These are phyloP conservation scores for Poeciliopsis prolifica DNA, from an alignment of 2,113 vertebrate species.

Conservation along the genomic window DNA sequence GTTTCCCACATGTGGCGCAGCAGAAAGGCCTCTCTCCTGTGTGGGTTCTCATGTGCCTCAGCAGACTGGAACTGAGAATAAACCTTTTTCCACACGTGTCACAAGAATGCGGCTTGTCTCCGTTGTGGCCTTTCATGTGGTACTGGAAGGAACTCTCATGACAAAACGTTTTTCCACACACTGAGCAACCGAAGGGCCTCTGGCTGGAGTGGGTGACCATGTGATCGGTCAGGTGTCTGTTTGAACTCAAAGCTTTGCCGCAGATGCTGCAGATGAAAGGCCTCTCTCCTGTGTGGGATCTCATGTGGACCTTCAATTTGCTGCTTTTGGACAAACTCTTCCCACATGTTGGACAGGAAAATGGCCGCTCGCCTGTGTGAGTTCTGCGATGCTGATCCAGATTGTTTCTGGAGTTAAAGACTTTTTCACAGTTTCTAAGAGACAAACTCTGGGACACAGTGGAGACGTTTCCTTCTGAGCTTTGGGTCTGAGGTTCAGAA, in stretches of 20 bases:
- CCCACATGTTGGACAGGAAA: slow-evolving; percentile 8
- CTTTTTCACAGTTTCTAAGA: not conserved
- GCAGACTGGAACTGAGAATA: not conserved
- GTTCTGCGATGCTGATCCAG: not conserved
- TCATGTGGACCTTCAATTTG: slow-evolving; percentile 6
- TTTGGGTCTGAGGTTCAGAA: not conserved
- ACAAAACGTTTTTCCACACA: not conserved
- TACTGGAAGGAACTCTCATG: not conserved
- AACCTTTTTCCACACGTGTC: slow-evolving; percentile 14
- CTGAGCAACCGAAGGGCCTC: not conserved
- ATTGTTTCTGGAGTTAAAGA: not conserved
- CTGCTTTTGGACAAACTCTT: slow-evolving; percentile 3
- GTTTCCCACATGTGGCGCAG: not conserved
- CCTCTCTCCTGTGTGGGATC: not conserved
- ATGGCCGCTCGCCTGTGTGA: not conserved
- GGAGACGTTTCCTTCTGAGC: not conserved
- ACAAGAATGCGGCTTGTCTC: slow-evolving; percentile 1
- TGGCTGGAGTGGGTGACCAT: not conserved
- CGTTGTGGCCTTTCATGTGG: not conserved
- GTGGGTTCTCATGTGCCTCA: not conserved
- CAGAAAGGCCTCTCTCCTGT: not conserved
- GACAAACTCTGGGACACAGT: not conserved
- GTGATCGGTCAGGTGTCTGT: not conserved
- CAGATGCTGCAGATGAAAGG: slow-evolving; percentile 2
- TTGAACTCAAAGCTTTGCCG: slow-evolving; percentile 1